Evolutionary conservation across 1,140 invertebrate species (phyloP).

Genomic region (Adelges cooleyi): DNA sequence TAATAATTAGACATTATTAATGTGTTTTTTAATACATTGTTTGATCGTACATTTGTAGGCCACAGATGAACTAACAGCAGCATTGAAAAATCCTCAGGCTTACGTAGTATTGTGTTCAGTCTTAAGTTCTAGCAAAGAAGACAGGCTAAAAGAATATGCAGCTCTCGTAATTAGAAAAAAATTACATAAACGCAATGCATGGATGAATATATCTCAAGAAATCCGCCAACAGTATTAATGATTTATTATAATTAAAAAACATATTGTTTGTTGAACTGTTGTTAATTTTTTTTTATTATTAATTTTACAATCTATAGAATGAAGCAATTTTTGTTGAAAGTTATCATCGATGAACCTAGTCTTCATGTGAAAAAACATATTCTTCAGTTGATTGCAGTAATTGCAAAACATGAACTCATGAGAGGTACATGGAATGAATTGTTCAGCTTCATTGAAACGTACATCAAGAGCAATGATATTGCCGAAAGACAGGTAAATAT

Average conservation of each 20-base stretch:
- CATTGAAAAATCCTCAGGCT: conserved; percentile 12
- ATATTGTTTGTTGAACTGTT: not conserved
- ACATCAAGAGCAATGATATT: not conserved
- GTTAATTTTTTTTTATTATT: not conserved
- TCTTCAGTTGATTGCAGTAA: conserved; percentile 13
- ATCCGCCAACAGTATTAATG: conserved; percentile 1
- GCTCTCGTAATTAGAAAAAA: conserved; percentile 13
- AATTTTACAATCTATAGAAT: not conserved
- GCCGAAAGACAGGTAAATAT: conserved; percentile 6
- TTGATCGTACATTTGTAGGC: not conserved
- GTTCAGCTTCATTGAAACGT: conserved; percentile 6
- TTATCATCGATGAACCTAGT: conserved; percentile 1
- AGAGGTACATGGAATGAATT: conserved; percentile 10
- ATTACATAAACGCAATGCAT: not conserved
- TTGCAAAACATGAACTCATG: conserved; percentile 10
- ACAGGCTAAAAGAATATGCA: conserved; percentile 6
- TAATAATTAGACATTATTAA: too few species aligned
- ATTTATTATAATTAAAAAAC: not conserved
- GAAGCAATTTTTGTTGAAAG: conserved; percentile 20
- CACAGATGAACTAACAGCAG: not conserved
- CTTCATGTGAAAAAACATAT: conserved; percentile 14
- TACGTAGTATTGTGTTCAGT: conserved; percentile 2
- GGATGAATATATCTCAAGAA: conserved; percentile 2
- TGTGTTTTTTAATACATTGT: too few species aligned
- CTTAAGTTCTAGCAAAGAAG: not conserved